Base-by-base conservation (phyloP, 2,888 invertebrate genomes). In the Danaus chrysippus region DNA sequence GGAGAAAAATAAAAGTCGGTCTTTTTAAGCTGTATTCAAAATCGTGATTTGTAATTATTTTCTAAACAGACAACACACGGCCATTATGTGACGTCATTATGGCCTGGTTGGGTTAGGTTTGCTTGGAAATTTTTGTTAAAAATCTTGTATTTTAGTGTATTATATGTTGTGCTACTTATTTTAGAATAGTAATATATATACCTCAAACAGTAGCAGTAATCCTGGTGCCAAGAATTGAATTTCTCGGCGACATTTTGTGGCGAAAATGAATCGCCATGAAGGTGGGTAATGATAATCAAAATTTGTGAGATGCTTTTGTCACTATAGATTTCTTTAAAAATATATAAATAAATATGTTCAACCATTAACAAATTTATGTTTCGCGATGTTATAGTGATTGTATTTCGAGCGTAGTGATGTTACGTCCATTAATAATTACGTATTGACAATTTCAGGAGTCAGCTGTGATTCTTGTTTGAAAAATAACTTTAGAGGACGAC, bases 401-500 rank as follows among this genome's bases (percentile, higher is more conserved):
- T 19, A 23, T 58, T 58, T 64, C 54, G 63, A 66, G 42, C 58
- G 55, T 63, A 62, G 70, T 68, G 58, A 61, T 68, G 63, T 68
- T 64, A 61, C 69, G 70, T 68, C 65, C 60, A 70, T 69, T 72
- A 78, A 73, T 79, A 77, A 72, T 80, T 76, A 76, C 75, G 68
- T 84, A 82, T 81, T 87, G 82, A 81, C 81, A 74, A 77, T 92
- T 92, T 74, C 86, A 98, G 99, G 99, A 93, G 99, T 99, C 84
- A 99, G 98, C 94, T 99, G 99, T 94, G 99, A 99, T 95, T 97
- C 98, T 83, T 99, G 99, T 94, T 94, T 98, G 91, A 98, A 97
- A 93, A 97, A 96, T 86, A 98, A 99, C 92, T 99, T 99, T 90
- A 94, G 96, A 90, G 99, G 99, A 79, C 95, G 97, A 86, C 95